Percentiles rank a stretch among this genome's conserved stretches.
Evolutionary conservation across 2,888 invertebrate species (phyloP).

Genomic region (Drosophila hamatofila): DNA sequence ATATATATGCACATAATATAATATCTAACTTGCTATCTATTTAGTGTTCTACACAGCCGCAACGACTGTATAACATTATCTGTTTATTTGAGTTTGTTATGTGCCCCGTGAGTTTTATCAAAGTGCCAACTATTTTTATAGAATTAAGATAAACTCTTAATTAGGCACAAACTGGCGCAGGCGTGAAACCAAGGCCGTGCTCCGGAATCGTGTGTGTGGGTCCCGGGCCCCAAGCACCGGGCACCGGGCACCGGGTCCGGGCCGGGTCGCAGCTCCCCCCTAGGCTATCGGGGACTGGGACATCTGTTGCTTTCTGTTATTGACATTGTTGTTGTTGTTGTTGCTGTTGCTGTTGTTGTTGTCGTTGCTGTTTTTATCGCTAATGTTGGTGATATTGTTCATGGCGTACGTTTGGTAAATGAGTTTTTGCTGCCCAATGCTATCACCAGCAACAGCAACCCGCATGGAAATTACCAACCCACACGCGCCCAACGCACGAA

Average conservation of each 20-base stretch:
- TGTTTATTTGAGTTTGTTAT: slow-evolving; percentile 27
- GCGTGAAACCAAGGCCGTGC: slow-evolving; percentile 14
- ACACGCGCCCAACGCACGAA: background rate
- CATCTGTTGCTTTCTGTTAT: slow-evolving; percentile 40
- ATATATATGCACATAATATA: background rate
- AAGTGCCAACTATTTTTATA: slow-evolving; percentile 60
- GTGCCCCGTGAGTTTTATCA: slow-evolving; percentile 48
- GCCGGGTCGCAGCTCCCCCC: background rate
- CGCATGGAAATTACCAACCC: slow-evolving; percentile 43
- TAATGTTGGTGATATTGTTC: slow-evolving; percentile 29
- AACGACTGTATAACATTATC: slow-evolving; percentile 12
- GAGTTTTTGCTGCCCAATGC: slow-evolving; percentile 42
- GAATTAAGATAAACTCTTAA: slow-evolving; percentile 77
- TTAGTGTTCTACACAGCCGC: background rate
- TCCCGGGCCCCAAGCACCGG: background rate
- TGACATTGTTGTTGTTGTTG: slow-evolving; percentile 9
- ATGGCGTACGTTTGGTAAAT: slow-evolving; percentile 42
- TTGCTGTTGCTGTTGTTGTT: slow-evolving; percentile 34
- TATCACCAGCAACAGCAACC: slow-evolving; percentile 42
- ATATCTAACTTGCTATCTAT: background rate
- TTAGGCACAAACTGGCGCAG: slow-evolving; percentile 49
- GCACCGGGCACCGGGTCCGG: background rate
- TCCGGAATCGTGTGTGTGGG: slow-evolving; percentile 2
- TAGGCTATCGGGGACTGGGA: slow-evolving; percentile 18
- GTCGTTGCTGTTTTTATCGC: slow-evolving; percentile 41